Conservation (phyloP, 2,113 vertebrate genomes). For the Paradoxurus hermaphroditus region DNA sequence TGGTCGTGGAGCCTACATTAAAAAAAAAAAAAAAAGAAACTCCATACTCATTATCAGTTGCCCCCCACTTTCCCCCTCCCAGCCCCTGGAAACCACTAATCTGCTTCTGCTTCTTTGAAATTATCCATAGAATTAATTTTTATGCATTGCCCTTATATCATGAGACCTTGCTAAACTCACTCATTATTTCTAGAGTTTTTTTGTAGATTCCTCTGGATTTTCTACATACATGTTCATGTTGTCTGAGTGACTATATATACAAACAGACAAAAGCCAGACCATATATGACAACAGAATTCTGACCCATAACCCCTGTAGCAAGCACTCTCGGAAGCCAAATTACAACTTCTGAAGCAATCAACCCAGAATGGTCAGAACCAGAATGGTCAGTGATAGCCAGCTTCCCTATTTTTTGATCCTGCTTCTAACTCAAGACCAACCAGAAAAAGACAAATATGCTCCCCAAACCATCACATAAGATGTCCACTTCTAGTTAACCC, state of each 20-base stretch:
- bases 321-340: neutral
- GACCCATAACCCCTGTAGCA: neutral
- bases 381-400: neutral
- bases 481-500: neutral
- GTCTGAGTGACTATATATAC: neutral
- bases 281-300: neutral
- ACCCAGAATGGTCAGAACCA: neutral
- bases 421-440: neutral
- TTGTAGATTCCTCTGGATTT: neutral
- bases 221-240: neutral
- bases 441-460: neutral
- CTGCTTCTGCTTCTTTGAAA: neutral
- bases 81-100: neutral
- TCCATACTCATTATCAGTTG: neutral
- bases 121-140: neutral
- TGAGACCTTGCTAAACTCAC: neutral
- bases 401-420: neutral
- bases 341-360: neutral
- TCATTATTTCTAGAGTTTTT: neutral
- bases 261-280: neutral
- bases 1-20: no score
- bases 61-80: neutral
- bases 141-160: neutral
- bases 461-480: neutral
- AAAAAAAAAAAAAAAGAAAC: neutral